Base-by-base conservation (phyloP, 2,888 invertebrate genomes). In the Zele albiditarsus region DNA sequence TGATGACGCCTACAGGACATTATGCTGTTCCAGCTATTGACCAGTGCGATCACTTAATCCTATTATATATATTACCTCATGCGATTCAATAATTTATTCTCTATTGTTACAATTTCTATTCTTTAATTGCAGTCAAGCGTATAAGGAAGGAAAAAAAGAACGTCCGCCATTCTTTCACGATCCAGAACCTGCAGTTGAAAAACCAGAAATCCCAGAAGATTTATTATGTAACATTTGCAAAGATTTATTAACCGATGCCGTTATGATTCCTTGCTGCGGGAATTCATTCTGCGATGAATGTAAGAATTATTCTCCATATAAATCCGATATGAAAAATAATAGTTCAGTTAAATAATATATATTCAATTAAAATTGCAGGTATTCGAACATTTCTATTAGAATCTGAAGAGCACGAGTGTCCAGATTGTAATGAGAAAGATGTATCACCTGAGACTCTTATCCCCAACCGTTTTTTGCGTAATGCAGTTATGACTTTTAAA, bases 211-310 rank as follows among this genome's bases (percentile, higher is more conserved):
- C 72, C 98, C 98, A 0, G 95, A 96, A 79, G 98, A 98, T 88
- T 90, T 99, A 66, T 91, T 96, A 63, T 99, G 99, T 90, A 95
- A 94, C 74, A 93, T 99, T 74, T 99, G 99, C 89, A 93, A 96
- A 70, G 97, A 98, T 89, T 91, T 99, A 57, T 92, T 98, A 78
- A 94, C 95, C 0, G 99, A 99, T 90, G 99, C 99, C 46, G 98
- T 99, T 33, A 95, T 99, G 93, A 97, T 98, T 88, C 97, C 98
- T 0, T 99, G 99, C 89, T 99, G 99, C 90, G 99, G 98, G 3
- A 97, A 97, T 89, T 98, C 98, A 10, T 99, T 97, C 90, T 99
- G 99, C 90, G 98, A 99, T 90, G 98, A 99, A 90, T 99, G 99
- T 95, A 91, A 92, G 94, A 91, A 74, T 71, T 60, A n/a, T 31